Base-by-base conservation (phyloP, 2,797 vertebrate species). In the Cirrhinus mrigala region DNA sequence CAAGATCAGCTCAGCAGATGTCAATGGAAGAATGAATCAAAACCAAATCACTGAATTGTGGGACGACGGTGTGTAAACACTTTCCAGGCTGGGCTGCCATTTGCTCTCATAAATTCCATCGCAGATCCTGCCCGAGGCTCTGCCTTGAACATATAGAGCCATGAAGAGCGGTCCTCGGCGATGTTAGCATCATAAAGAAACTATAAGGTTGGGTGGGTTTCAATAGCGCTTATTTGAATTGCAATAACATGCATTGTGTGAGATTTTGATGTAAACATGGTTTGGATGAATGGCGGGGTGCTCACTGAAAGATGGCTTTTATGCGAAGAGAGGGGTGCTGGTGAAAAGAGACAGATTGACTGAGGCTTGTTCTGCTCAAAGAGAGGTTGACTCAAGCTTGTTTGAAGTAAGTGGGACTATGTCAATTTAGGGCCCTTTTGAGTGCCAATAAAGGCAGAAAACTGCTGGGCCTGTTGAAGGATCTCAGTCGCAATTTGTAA, bases 211-310 rank as follows among this genome's bases (percentile, higher is more conserved):
- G 74, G 87, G 68, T 81, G 78, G 52, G 73, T 71, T 86, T 91
- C 89, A 89, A 85, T 82, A 70, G 75, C 64, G 78, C 56, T 88
- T 85, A 91, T 90, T 89, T 90, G 79, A 92, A 93, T 88, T 70
- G 37, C 87, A 66, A 79, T 85, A 79, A 90, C 89, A 71, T 88
- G 83, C 81, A 93, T 91, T 93, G 91, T 92, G 77, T 88, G 68
- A 82, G 84, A 88, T 89, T 91, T 92, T 91, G 93, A 85, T 93
- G 90, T 92, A 93, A 94, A 95, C 92, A 91, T 68, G 83, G 66
- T 88, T 86, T 87, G 75, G 78, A 54, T 87, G 94, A 94, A 91
- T 95, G 91, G 91, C 82, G 78, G 78, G 87, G 29, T 89, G 83
- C 81, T 82, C 78, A 40, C 56, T 71, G 85, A 93, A 92, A 85